Evolutionary conservation across 2,113 vertebrate species (phyloP), one percentile per base, ranked within the genome.

Genomic region (Apus apus): DNA sequence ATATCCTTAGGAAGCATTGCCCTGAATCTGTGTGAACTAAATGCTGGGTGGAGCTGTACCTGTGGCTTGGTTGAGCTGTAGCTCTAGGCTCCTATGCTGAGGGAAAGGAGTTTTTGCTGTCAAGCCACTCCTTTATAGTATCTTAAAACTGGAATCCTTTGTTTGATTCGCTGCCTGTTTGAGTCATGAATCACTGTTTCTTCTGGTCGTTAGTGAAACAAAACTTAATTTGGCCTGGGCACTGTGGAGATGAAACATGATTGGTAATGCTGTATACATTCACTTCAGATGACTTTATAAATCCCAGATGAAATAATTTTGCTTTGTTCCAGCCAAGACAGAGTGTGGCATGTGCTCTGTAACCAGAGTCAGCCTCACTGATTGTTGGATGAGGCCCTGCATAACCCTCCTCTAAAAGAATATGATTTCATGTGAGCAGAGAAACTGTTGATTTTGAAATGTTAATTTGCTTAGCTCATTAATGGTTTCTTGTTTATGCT

Each of bases 231-330:
- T 96, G 94, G 93, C 70, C 66, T 82, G 85, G 76, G 53, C 61
- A 51, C 85, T 58, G 79, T 56, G 61, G 83, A 83, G 92, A 90
- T 89, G 92, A 92, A 90, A 71, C 79, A n/a, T 48, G 82, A 78
- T 64, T 96, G 90, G 90, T 96, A 86, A 71, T 92, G 75, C 88
- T 96, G 94, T 95, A 86, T 96, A 78, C 79, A 84, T 92, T 92
- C 88, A 90, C 53, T 93, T 95, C 65, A 80, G 90, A 96, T 95
- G 94, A 94, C 90, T 96, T 95, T 92, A 88, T 95, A 96, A 97
- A 94, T 80, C 85, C 94, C 93, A 93, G 90, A 96, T 96, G 96
- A 92, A 96, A 92, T 93, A 1, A 93, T 79, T 88, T 78, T 86
- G 38, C 45, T 81, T 86, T 3, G 0, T 94, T 94, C 92, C 88